These are phyloP conservation scores for Diadegma fenestrale DNA, from an alignment of 2,888 invertebrate species.

Conservation along the genomic window DNA sequence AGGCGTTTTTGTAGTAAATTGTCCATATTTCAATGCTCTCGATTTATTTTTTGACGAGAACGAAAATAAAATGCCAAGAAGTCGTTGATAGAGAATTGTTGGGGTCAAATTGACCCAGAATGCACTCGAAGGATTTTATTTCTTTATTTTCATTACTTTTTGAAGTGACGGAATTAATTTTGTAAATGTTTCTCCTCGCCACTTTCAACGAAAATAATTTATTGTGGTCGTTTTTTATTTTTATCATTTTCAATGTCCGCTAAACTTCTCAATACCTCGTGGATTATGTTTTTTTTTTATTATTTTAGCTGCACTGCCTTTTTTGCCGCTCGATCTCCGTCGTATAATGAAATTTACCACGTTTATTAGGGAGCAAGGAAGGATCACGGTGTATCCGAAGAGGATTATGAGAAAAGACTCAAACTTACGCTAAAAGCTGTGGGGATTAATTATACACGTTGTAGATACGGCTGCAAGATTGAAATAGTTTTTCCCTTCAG, in stretches of 20 bases:
- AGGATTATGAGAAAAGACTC: neutral
- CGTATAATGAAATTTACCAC: slow-evolving; percentile 21
- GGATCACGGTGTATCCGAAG: neutral
- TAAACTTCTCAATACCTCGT: too few relatives aligned
- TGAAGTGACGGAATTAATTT: neutral
- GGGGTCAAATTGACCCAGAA: too few relatives aligned
- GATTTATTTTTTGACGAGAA: too few relatives aligned
- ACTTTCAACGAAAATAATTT: neutral
- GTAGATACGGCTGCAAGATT: slow-evolving; percentile 14
- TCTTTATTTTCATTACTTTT: too few relatives aligned
- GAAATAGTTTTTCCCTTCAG: slow-evolving; percentile 14
- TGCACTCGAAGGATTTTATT: neutral
- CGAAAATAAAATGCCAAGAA: too few relatives aligned
- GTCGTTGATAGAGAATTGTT: too few relatives aligned
- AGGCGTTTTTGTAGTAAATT: too few relatives aligned
- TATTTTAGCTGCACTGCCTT: neutral
- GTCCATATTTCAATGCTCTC: too few relatives aligned
- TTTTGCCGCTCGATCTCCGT: neutral
- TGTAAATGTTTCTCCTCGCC: neutral
- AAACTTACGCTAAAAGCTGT: slow-evolving; percentile 12
- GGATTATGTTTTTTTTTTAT: neutral
- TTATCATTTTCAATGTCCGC: neutral
- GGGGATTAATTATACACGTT: slow-evolving; percentile 43
- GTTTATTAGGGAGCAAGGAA: slow-evolving; percentile 5
- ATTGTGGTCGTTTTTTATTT: neutral